phyloP scores from a whole-genome alignment of 2,113 vertebrate species.

The Dipodomys stephensi region DNA sequence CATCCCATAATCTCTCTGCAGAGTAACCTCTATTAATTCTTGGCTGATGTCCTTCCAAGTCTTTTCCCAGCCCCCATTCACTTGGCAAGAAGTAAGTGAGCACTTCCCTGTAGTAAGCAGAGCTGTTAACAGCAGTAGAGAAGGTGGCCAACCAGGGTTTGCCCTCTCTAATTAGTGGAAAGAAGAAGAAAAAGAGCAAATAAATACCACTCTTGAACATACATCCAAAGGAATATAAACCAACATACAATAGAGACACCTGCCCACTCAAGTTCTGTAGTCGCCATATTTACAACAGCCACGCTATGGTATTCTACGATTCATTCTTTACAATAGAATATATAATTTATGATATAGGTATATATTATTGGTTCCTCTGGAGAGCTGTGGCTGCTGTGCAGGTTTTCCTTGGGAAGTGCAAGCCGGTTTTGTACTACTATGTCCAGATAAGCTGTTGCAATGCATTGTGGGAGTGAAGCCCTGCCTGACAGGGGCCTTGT shows the following conservation, averaged over 20 bases:
- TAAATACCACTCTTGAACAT: background rate
- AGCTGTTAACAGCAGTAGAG: background rate
- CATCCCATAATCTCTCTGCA: background rate
- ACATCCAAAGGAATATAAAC: too few relatives aligned
- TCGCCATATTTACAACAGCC: too few relatives aligned
- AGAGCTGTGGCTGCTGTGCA: background rate
- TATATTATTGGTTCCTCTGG: background rate
- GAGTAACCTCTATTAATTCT: background rate
- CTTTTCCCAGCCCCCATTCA: background rate
- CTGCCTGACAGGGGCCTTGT: background rate
- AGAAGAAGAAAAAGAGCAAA: background rate
- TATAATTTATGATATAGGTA: too few relatives aligned
- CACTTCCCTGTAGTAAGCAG: background rate
- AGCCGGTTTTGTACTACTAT: background rate
- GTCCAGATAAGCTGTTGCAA: background rate
- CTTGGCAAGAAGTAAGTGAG: background rate
- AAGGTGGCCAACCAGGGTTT: background rate
- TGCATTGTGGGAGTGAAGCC: background rate
- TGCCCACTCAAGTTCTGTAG: too few relatives aligned
- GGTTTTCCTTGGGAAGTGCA: constrained; percentile 23
- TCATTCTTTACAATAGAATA: too few relatives aligned
- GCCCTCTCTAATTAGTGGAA: background rate
- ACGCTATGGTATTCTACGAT: too few relatives aligned
- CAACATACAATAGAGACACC: too few relatives aligned
- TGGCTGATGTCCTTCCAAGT: background rate